Evolutionary conservation across 2,888 invertebrate species (phyloP), one percentile per base, ranked within the genome.

Genomic region (Alloscopus bannaensis): DNA sequence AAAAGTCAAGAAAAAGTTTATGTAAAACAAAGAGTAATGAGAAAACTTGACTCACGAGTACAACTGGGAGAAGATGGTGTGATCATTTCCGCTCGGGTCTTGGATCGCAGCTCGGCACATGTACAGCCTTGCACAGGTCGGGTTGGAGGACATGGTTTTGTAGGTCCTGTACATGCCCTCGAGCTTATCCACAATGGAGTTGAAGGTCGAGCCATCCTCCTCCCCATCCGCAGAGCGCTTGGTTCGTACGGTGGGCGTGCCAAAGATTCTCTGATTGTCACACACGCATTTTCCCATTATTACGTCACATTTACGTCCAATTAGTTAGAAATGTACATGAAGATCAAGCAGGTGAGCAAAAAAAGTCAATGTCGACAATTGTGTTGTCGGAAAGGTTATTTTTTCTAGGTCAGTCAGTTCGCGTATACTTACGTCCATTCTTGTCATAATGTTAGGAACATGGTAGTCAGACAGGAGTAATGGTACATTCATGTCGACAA

Each of bases 211-310:
- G 18, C 72, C 83, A 11, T 81, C 82, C 4, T 72, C 36, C 3
- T 60, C 73, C n/a, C n/a, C n/a, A 24, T 76, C 78, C 3, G 69
- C 80, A 26, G 73, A 81, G n/a, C 85, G 55, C 20, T 81, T 81
- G 4, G 78, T 73, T 18, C 86, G 81, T 42, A 84, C 79, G 1
- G 85, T 85, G 13, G 86, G 86, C 40, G 86, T 86, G 59, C 86
- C 86, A 72, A 86, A 85, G 66, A 85, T 84, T 83, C 84, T 86
- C 86, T 86, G 57, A n/a, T n/a, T n/a, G n/a, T n/a, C n/a, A n/a
- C n/a, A n/a, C n/a, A n/a, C n/a, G n/a, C n/a, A n/a, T n/a, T 26
- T 22, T 28, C 20, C n/a, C n/a, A 22, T 13, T 45, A 50, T n/a
- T n/a, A n/a, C n/a, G n/a, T n/a, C n/a, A n/a, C n/a, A n/a, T n/a